Evolutionary conservation across 1,140 invertebrate genomes (phyloP).

Genomic region (Cyclina sinensis): DNA sequence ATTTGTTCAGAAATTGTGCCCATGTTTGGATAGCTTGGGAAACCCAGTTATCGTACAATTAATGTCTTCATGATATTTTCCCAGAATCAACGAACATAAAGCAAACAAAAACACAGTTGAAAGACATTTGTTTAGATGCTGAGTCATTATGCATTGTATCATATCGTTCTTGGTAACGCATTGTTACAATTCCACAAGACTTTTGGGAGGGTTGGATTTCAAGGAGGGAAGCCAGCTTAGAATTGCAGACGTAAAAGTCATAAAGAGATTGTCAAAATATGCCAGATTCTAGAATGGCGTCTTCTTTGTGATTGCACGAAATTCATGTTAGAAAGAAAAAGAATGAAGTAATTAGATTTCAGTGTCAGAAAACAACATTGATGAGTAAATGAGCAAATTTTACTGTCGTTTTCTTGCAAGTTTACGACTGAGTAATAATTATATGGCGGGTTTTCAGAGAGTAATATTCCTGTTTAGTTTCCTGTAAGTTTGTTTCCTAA

Average conservation of each 20-base stretch:
- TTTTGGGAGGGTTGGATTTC: not conserved
- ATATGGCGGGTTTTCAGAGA: not conserved
- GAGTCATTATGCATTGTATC: conserved; percentile 3
- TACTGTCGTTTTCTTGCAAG: not conserved
- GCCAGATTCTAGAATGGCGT: not conserved
- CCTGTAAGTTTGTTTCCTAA: conserved; percentile 10
- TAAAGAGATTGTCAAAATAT: conserved; percentile 7
- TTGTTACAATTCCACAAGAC: not conserved
- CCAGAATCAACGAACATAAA: conserved; percentile 2
- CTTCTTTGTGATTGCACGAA: not conserved
- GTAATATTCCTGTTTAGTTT: not conserved
- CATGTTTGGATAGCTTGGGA: conserved; percentile 25
- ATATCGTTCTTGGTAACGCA: not conserved
- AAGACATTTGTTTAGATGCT: conserved; percentile 20
- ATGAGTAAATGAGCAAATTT: not conserved
- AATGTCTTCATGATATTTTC: not conserved
- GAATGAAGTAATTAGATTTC: conserved; percentile 17
- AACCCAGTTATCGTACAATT: not conserved
- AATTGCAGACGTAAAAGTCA: not conserved
- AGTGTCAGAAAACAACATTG: not conserved
- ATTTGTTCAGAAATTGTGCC: not conserved
- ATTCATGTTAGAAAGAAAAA: not conserved
- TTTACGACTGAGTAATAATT: not conserved
- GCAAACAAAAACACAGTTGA: not conserved
- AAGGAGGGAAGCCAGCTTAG: not conserved